Evolutionary conservation across 1,140 invertebrate genomes (phyloP).

Genomic region (Lepidurus arcticus): DNA sequence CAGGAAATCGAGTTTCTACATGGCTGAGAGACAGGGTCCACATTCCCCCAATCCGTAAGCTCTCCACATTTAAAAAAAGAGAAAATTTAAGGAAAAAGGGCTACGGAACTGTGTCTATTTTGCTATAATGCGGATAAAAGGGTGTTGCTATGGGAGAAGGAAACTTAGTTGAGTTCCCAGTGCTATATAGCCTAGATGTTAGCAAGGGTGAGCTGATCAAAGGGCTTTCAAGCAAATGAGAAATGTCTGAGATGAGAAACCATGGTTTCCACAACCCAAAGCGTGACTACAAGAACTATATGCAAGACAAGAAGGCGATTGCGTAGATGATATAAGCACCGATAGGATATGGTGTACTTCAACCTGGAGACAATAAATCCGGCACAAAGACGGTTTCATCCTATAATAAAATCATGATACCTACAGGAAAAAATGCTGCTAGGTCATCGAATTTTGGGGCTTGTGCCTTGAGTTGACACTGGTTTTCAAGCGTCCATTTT

Average conservation of each 20-base stretch:
- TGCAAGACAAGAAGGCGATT: not conserved
- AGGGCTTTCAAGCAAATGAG: conserved; percentile 18
- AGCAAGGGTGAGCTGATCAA: conserved; percentile 17
- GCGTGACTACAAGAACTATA: not conserved
- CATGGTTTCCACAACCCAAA: not conserved
- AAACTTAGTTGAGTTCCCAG: not conserved
- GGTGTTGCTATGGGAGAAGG: not conserved
- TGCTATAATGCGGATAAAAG: not conserved
- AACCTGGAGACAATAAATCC: not conserved
- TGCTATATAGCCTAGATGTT: conserved; percentile 1
- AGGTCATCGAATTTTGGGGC: not conserved
- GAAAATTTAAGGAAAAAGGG: not conserved
- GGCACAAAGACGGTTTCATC: not conserved
- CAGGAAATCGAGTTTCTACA: not conserved
- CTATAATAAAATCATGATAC: not conserved
- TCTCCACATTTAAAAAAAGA: not conserved
- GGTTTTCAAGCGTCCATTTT: conserved; percentile 10
- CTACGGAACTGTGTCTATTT: not conserved
- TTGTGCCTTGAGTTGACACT: not conserved
- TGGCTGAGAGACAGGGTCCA: not conserved
- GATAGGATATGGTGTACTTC: not conserved
- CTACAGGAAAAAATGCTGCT: not conserved
- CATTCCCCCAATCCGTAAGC: not conserved
- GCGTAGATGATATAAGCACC: not conserved
- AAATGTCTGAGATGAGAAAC: conserved; percentile 2